These are phyloP conservation scores for Scaptomyza caliginosa DNA, from an alignment of 2,888 invertebrate genomes.

Conservation along the genomic window DNA sequence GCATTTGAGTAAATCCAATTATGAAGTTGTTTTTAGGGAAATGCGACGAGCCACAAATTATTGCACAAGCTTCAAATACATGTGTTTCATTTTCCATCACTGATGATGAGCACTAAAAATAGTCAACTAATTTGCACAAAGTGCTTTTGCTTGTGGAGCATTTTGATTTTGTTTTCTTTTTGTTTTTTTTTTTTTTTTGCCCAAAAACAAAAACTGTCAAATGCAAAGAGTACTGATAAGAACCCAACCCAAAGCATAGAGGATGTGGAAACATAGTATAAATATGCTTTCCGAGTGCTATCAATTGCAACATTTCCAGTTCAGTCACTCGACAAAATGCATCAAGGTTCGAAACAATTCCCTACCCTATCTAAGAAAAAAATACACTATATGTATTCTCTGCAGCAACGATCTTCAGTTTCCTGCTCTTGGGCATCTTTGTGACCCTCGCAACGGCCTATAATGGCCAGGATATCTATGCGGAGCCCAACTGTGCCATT, in stretches of 20 bases:
- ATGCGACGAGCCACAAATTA: slow-evolving; percentile 10
- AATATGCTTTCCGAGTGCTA: slow-evolving; percentile 51
- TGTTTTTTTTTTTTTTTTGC: too few species aligned
- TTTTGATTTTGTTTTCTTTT: slow-evolving; percentile 7
- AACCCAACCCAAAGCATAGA: slow-evolving; percentile 30
- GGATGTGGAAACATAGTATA: slow-evolving; percentile 43
- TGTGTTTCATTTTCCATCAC: slow-evolving; percentile 9
- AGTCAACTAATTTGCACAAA: slow-evolving; percentile 61
- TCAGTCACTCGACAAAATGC: slow-evolving; percentile 55
- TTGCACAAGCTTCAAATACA: slow-evolving; percentile 33
- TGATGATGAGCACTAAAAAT: slow-evolving; percentile 49
- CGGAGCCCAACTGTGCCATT: slow-evolving; percentile 78
- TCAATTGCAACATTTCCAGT: slow-evolving; percentile 54
- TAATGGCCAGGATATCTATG: slow-evolving; percentile 81
- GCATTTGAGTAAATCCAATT: slow-evolving; percentile 66
- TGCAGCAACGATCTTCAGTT: slow-evolving; percentile 48
- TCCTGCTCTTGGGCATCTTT: slow-evolving; percentile 59
- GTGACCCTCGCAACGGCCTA: slow-evolving; percentile 58
- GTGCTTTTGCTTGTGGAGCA: slow-evolving; percentile 69
- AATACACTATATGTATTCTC: not conserved
- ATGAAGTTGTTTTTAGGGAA: slow-evolving; percentile 2
- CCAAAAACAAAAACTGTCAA: slow-evolving; percentile 7
- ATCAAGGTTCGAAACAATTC: slow-evolving; percentile 47
- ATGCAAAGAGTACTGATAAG: slow-evolving; percentile 33
- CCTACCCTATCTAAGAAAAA: too few species aligned